Percentiles rank a stretch among this genome's conserved stretches.
Conservation (phyloP, 2,888 invertebrate species). For the Dasysyrphus albostriatus region DNA sequence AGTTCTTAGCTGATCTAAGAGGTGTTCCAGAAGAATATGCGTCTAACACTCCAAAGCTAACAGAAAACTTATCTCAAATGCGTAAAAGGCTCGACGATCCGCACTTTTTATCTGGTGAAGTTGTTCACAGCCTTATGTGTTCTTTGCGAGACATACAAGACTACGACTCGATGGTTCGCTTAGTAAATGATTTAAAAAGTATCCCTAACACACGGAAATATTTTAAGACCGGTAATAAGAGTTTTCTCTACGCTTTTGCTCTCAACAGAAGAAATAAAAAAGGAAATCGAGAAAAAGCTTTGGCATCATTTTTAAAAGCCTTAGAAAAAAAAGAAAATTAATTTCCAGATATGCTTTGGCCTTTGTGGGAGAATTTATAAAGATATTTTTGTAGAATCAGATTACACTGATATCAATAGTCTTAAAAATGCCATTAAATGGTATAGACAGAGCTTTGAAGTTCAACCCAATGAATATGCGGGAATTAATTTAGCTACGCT, state of each 20-base stretch:
- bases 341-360: conserved; percentile 98
- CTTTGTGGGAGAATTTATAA: conserved; percentile 98
- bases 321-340: conserved; percentile 96
- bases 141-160: conserved; percentile 96
- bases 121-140: conserved; percentile 96
- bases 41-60: conserved; percentile 89
- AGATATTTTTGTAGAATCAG: conserved; percentile 98
- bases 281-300: conserved; percentile 97
- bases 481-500: conserved; percentile 99
- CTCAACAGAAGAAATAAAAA: conserved; percentile 96
- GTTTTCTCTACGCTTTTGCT: conserved; percentile 98
- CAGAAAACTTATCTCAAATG: conserved; percentile 93
- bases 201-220: conserved; percentile 95
- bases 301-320: conserved; percentile 95
- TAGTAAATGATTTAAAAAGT: conserved; percentile 96
- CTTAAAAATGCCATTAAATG: conserved; percentile 97
- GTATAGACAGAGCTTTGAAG: conserved; percentile 98
- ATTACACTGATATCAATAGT: conserved; percentile 94
- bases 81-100: conserved; percentile 97
- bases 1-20: conserved; percentile 96
- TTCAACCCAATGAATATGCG: conserved; percentile 99
- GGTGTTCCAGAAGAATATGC: conserved; percentile 95
- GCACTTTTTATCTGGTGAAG: conserved; percentile 97
- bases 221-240: conserved; percentile 94
- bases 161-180: conserved; percentile 98